A percentile compares a stretch with the other conserved stretches of the same genome.
These are phyloP conservation scores for Neoitamus cyanurus DNA, from an alignment of 2,888 invertebrate species.

Conservation along the genomic window DNA sequence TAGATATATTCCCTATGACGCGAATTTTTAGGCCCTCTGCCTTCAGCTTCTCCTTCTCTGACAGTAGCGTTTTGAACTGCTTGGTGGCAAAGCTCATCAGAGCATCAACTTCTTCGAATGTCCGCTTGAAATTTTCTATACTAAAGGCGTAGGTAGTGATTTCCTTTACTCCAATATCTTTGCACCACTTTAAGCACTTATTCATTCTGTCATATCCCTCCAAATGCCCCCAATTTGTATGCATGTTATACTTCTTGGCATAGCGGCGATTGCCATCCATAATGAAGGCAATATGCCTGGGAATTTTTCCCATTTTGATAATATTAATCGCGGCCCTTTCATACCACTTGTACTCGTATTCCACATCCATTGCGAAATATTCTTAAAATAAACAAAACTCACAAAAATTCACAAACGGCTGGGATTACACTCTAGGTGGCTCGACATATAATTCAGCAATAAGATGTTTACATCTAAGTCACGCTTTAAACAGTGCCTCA, in stretches of 20 bases:
- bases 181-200: slow-evolving; percentile 84
- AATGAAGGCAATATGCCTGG: slow-evolving; percentile 94
- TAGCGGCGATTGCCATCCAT: slow-evolving; percentile 99
- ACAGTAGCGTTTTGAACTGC: slow-evolving; percentile 83
- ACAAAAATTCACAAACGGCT: not conserved
- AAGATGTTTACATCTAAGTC: not conserved
- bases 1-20: slow-evolving; percentile 84
- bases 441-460: not conserved
- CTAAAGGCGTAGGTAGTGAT: slow-evolving; percentile 99
- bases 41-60: slow-evolving; percentile 84
- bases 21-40: slow-evolving; percentile 87
- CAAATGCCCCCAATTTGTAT: slow-evolving; percentile 83
- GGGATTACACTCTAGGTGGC: not conserved
- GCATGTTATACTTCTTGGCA: slow-evolving; percentile 82
- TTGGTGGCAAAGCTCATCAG: slow-evolving; percentile 88
- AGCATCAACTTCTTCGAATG: slow-evolving; percentile 87
- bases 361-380: slow-evolving; percentile 70
- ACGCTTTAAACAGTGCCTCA: not conserved
- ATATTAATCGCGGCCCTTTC: slow-evolving; percentile 80
- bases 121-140: slow-evolving; percentile 98
- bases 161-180: slow-evolving; percentile 89
- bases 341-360: slow-evolving; percentile 78
- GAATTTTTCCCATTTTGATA: slow-evolving; percentile 84
- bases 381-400: not conserved
- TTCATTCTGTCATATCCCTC: slow-evolving; percentile 85